Evolutionary conservation across 2,888 invertebrate genomes (phyloP), one percentile per base, ranked within the genome.

Genomic region (Stegophylla sp.): DNA sequence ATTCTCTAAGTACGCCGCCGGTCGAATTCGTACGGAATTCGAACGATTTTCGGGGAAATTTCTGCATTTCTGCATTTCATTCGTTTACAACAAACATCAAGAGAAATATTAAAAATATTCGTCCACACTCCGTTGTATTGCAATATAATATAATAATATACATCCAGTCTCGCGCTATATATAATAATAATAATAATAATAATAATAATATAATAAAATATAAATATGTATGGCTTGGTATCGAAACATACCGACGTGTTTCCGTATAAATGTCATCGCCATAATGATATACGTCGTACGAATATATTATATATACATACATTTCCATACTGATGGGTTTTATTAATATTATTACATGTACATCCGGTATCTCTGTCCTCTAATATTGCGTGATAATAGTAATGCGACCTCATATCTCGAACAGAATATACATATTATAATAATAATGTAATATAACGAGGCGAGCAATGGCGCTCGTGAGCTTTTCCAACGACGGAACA

Each of bases 351-450:
- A 41, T 64, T 41, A 53, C 26, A 10, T 12, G 2, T 23, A 64
- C 51, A 9, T 12, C 2, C 41, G 15, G 3, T 7, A 34, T 34
- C 7, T 48, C 13, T 48, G 15, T 15, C 1, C 17, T 7, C 4
- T n/a, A 45, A 73, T 48, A 15, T 1, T 9, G 5, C 28, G 61
- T 34, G 20, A 63, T 74, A 48, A 53, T 53, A 63, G 53, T 26
- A 53, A 56, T 53, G 43, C 17, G 56, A 66, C 41, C 23, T 43
- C 53, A 66, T 66, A n/a, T n/a, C n/a, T n/a, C n/a, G n/a, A n/a
- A n/a, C n/a, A n/a, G n/a, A n/a, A n/a, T n/a, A n/a, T n/a, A n/a
- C n/a, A n/a, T n/a, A n/a, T n/a, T n/a, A n/a, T n/a, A n/a, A n/a
- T n/a, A n/a, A n/a, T n/a, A n/a, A n/a, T 56, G 43, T 41, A 13